Base-by-base conservation (phyloP, 2,797 vertebrate species). In the Phoxinus dragarum region DNA sequence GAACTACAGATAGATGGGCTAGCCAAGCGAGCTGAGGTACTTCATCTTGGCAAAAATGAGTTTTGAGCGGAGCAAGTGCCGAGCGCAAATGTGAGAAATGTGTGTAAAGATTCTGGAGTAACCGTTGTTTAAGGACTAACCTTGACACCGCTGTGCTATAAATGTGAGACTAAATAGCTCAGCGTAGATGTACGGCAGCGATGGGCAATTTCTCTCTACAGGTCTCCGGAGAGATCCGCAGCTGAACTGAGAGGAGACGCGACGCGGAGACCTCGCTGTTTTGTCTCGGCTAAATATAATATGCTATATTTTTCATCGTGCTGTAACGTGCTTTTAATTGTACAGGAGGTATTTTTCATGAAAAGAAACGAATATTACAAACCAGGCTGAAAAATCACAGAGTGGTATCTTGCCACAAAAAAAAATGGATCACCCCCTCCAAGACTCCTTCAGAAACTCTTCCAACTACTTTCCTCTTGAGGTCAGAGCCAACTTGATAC, bases 81-180 rank as follows among this genome's bases (percentile, higher is more conserved):
- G 64, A 40, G 49, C 68, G 71, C 84, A 87, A 87, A 82, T 88
- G 84, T 88, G 52, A 86, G 81, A 82, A 74, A 84, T 87, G 42
- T 59, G 61, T 87, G 78, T 80, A 88, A 88, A 87, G 82, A 82
- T 79, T 84, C 80, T 69, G 82, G 82, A 86, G 83, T 84, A 88
- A 88, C 64, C 61, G 85, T 86, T 90, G 88, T 90, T 90, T 91
- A 86, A 85, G 85, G 90, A 90, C 89, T 87, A 89, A 87, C 72
- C 87, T 86, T 76, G 87, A 92, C 88, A 89, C 87, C 86, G 85
- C 82, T 12, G 67, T 87, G 92, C 88, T 86, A 90, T 92, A 93
- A 89, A 94, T 93, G 94, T 93, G 93, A 93, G 94, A 94, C 94
- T 94, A 94, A 94, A 94, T 89, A 88, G 90, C 91, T 93, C 92